Conservation (phyloP, 2,797 vertebrate species). For the Gila robusta region DNA sequence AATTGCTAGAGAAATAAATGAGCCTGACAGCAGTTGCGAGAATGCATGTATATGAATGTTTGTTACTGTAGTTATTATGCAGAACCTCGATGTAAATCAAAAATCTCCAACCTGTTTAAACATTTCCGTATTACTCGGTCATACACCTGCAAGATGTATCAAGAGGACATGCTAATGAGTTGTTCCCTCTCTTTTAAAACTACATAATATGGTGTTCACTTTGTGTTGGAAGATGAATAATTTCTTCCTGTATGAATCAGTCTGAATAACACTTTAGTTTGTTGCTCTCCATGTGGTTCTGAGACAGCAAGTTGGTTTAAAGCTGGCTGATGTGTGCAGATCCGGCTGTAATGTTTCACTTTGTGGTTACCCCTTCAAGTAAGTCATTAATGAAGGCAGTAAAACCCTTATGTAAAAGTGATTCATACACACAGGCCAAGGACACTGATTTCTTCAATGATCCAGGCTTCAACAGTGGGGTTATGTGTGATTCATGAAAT, state of each 20-base stretch:
- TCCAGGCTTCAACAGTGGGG: neutral
- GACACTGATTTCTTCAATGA: neutral
- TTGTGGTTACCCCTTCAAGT: neutral
- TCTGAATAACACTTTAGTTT: slow-evolving; percentile 11
- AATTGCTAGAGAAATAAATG: slow-evolving; percentile 19
- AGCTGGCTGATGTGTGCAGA: neutral
- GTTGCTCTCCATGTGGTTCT: neutral
- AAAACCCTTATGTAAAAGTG: slow-evolving; percentile 23
- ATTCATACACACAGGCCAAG: slow-evolving; percentile 19
- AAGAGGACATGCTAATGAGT: neutral
- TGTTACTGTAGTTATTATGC: neutral
- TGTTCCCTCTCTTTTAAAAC: neutral
- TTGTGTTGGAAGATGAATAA: neutral
- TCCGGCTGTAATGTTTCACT: slow-evolving; percentile 9
- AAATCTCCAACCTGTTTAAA: neutral
- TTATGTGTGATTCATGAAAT: neutral
- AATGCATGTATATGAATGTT: neutral
- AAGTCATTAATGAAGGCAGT: slow-evolving; percentile 25
- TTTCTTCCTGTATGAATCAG: neutral
- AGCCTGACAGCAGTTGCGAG: neutral
- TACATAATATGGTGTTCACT: neutral
- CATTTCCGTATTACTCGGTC: neutral
- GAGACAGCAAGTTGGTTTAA: neutral
- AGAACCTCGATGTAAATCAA: neutral
- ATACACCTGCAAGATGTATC: neutral